A percentile compares a stretch with the other conserved stretches of the same genome.
Conservation (phyloP, 2,797 vertebrate genomes). For the Apogon talboti region DNA sequence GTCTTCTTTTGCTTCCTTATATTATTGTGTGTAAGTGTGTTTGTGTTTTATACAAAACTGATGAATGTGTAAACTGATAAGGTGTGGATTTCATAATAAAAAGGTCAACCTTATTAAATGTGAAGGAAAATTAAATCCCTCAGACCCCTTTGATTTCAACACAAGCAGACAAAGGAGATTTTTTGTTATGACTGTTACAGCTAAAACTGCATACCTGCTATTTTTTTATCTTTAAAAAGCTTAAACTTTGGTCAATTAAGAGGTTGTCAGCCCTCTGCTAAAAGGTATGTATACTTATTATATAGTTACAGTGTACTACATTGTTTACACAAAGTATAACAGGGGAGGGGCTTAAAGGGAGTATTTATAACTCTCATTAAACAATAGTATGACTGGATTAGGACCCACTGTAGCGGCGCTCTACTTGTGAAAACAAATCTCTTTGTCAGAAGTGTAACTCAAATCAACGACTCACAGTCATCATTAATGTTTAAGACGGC, state of each 20-base stretch:
- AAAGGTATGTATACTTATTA: constrained; percentile 7
- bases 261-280: constrained; percentile 1
- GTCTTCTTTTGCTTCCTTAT: constrained; percentile 50
- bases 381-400: neutral
- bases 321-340: constrained; percentile 15
- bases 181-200: no score
- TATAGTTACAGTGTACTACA: constrained; percentile 1
- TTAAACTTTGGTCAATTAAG: neutral
- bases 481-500: constrained; percentile 78
- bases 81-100: constrained; percentile 68
- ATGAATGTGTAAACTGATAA: constrained; percentile 59
- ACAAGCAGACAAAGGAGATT: constrained; percentile 16
- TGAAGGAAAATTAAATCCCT: constrained; percentile 61
- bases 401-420: neutral
- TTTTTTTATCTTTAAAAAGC: neutral
- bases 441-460: constrained; percentile 41
- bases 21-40: constrained; percentile 19
- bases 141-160: constrained; percentile 44
- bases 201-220: neutral
- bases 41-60: constrained; percentile 39
- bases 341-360: neutral
- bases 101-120: constrained; percentile 64
- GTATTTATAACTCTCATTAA: constrained; percentile 1
- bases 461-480: constrained; percentile 55
- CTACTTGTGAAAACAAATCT: constrained; percentile 46